Percentiles rank a stretch among this genome's conserved stretches.
These are phyloP conservation scores for Colistium nudipinnis DNA, from an alignment of 2,113 vertebrate genomes.

Conservation along the genomic window DNA sequence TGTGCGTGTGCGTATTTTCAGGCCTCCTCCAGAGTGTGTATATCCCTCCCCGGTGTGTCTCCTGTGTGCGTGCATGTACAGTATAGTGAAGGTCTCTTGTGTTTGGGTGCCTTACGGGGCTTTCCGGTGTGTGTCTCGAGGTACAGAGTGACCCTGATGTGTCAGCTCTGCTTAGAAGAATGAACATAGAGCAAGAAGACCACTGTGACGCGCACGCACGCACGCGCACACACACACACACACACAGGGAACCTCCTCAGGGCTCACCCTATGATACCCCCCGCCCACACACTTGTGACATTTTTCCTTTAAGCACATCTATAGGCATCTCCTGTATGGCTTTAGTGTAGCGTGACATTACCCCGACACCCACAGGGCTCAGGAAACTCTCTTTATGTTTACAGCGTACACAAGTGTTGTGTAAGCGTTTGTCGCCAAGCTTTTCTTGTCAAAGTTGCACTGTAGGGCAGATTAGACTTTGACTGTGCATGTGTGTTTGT, in stretches of 20 bases:
- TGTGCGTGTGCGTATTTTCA: constrained; percentile 1
- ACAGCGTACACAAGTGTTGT: neutral
- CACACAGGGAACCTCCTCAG: constrained; percentile 28
- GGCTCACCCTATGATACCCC: constrained; percentile 37
- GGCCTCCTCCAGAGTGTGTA: constrained; percentile 18
- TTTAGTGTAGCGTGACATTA: constrained; percentile 19
- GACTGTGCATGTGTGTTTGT: neutral
- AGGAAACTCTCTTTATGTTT: constrained; percentile 35
- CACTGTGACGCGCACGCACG: constrained; percentile 57
- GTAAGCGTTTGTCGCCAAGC: neutral
- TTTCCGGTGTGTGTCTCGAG: constrained; percentile 68
- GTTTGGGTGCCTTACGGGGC: constrained; percentile 43
- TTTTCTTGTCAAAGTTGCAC: constrained; percentile 17
- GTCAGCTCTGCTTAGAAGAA: constrained; percentile 73
- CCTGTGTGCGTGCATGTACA: constrained; percentile 43
- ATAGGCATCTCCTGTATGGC: constrained; percentile 46
- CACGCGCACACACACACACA: constrained; percentile 7
- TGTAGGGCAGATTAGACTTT: constrained; percentile 22
- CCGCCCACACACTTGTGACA: constrained; percentile 47
- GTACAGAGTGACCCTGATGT: constrained; percentile 75
- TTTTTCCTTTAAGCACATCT: constrained; percentile 57
- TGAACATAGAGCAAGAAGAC: constrained; percentile 58
- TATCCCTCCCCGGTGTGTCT: constrained; percentile 17
- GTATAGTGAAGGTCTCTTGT: constrained; percentile 57
- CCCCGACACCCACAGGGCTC: constrained; percentile 40